Conservation (phyloP, 2,888 invertebrate genomes). For the Rhagophthalmus giganteus region DNA sequence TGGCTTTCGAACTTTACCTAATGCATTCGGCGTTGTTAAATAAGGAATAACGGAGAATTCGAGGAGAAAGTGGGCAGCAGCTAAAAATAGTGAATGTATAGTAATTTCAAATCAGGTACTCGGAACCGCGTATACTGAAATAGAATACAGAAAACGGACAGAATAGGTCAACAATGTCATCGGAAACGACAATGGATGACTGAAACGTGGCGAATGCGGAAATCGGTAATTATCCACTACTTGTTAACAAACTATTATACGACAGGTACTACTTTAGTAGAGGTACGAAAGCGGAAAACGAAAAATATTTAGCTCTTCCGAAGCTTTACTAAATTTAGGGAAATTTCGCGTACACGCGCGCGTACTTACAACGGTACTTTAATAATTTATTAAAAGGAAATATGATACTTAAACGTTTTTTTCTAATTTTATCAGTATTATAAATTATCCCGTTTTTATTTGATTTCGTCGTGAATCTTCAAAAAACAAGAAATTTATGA, state of each 20-base stretch:
- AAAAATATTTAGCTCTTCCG: neutral
- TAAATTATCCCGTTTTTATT: neutral
- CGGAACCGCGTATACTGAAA: slow-evolving; percentile 7
- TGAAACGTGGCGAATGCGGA: slow-evolving; percentile 22
- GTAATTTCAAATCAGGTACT: slow-evolving; percentile 15
- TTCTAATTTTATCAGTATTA: neutral
- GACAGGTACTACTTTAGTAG: slow-evolving; percentile 3
- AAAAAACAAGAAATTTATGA: neutral
- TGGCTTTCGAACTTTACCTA: too few relatives aligned
- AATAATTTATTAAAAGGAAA: too few relatives aligned
- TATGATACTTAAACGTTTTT: neutral
- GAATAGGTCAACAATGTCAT: slow-evolving; percentile 26
- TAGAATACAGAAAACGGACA: slow-evolving; percentile 20
- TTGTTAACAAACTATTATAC: slow-evolving; percentile 18
- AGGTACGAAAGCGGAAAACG: slow-evolving; percentile 4
- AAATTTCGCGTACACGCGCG: neutral
- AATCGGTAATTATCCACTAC: slow-evolving; percentile 20
- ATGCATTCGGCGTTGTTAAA: too few relatives aligned
- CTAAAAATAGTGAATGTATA: slow-evolving; percentile 19
- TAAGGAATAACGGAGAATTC: slow-evolving; percentile 17
- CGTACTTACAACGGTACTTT: neutral
- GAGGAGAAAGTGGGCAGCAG: slow-evolving; percentile 23
- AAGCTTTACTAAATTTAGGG: neutral
- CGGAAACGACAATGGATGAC: slow-evolving; percentile 20
- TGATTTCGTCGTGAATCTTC: neutral